Percentiles rank a stretch among this genome's conserved stretches.
Conservation (phyloP, 2,113 vertebrate genomes). For the Epinephelus cyanopodus region DNA sequence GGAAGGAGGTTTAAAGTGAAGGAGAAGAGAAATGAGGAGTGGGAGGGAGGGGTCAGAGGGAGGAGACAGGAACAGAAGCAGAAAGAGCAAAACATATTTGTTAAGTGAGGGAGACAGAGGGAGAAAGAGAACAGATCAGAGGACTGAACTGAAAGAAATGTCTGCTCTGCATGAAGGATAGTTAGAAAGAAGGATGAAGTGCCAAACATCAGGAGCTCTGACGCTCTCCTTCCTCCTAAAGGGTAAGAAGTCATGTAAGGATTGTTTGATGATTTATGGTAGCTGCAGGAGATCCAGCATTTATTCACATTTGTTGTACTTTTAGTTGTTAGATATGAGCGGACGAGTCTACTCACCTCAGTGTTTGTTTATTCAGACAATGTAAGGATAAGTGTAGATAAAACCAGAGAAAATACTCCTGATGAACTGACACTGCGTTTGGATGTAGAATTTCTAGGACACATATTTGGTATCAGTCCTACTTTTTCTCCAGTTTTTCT, state of each 20-base stretch:
- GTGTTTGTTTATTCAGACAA: not conserved
- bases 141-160: not conserved
- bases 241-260: slow-evolving; percentile 37
- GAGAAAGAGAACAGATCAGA: not conserved
- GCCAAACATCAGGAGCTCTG: slow-evolving; percentile 42
- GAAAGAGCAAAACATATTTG: slow-evolving; percentile 14
- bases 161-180: not conserved
- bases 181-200: slow-evolving; percentile 44
- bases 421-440: not conserved
- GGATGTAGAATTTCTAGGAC: not conserved
- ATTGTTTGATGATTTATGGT: not conserved
- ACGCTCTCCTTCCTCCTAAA: slow-evolving; percentile 3
- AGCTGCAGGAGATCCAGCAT: not conserved
- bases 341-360: not conserved
- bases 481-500: not conserved
- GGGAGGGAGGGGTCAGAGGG: slow-evolving; percentile 23
- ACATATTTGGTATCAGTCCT: not conserved
- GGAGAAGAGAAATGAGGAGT: slow-evolving; percentile 32
- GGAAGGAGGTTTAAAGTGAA: not conserved
- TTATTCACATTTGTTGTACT: not conserved
- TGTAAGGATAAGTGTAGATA: not conserved
- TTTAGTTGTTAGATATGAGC: not conserved
- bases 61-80: slow-evolving; percentile 31
- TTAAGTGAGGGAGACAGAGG: slow-evolving; percentile 1
- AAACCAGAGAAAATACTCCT: not conserved